phyloP scores from a whole-genome alignment of 2,113 vertebrate species.

The Bubo scandiacus region DNA sequence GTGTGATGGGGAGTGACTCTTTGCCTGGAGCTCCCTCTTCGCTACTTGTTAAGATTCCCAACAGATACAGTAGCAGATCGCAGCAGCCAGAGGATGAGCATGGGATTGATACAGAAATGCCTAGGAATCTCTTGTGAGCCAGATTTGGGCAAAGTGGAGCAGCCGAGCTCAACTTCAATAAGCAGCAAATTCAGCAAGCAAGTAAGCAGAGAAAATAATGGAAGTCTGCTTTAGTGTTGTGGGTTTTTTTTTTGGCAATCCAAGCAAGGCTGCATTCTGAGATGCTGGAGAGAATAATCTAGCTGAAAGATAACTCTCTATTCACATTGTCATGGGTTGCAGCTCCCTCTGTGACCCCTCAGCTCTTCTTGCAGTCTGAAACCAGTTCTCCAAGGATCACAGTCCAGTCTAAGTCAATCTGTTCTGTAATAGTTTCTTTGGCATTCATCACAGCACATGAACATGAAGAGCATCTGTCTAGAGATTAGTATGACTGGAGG shows the following conservation, averaged over 20 bases:
- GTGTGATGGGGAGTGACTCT: background rate
- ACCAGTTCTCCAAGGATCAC: conserved; percentile 15
- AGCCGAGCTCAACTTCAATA: background rate
- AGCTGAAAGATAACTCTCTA: background rate
- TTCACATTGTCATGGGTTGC: background rate
- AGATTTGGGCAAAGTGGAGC: background rate
- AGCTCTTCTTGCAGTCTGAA: background rate
- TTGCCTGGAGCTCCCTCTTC: background rate
- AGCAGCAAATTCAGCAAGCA: background rate
- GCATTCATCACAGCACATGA: conserved; percentile 18
- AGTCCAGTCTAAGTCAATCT: conserved; percentile 40
- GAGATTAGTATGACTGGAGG: conserved; percentile 15
- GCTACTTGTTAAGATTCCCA: background rate
- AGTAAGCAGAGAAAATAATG: background rate
- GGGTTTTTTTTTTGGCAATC: background rate
- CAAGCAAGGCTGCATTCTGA: background rate
- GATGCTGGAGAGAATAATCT: background rate
- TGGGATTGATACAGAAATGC: background rate
- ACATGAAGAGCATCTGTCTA: conserved; percentile 47
- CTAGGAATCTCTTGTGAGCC: background rate
- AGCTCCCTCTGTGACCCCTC: background rate
- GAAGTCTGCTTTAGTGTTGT: background rate
- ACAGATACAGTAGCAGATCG: background rate
- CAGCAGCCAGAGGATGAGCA: background rate
- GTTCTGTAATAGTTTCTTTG: conserved; percentile 50